Conservation (phyloP, 2,888 invertebrate species). For the Pedicia rivosa region DNA sequence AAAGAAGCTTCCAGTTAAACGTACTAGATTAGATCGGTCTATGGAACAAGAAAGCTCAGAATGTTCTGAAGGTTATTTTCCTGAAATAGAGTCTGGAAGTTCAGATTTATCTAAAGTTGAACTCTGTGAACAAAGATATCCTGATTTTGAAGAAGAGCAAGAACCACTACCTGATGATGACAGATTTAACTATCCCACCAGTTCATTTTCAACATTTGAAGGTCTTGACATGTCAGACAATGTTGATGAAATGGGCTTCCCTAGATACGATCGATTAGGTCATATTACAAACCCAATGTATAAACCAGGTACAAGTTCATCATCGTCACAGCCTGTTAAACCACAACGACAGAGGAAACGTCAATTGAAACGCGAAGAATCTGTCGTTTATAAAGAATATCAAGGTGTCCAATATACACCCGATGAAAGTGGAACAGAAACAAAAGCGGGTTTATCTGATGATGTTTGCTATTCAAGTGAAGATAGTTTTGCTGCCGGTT, state of each 20-base stretch:
- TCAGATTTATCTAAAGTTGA: conserved; percentile 42
- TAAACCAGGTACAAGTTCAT: conserved; percentile 15
- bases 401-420: conserved; percentile 14
- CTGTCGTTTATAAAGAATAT: conserved; percentile 15
- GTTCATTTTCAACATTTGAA: conserved; percentile 33
- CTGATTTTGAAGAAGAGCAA: conserved; percentile 29
- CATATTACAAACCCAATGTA: conserved; percentile 32
- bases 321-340: conserved; percentile 28
- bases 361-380: conserved; percentile 27
- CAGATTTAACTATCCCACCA: conserved; percentile 29
- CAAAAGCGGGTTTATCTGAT: conserved; percentile 26
- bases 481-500: conserved; percentile 21
- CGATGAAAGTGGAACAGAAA: conserved; percentile 25
- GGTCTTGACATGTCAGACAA: conserved; percentile 45
- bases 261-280: conserved; percentile 42
- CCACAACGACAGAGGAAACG: conserved; percentile 29
- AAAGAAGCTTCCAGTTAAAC: conserved; percentile 34
- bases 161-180: conserved; percentile 38
- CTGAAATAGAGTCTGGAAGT: conserved; percentile 44
- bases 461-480: conserved; percentile 30
- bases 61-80: conserved; percentile 52
- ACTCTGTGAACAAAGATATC: conserved; percentile 16
- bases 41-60: conserved; percentile 41
- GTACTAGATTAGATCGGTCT: conserved; percentile 22
- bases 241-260: conserved; percentile 50